Evolutionary conservation across 2,113 vertebrate genomes (phyloP).

Genomic region (Xiphophorus couchianus): DNA sequence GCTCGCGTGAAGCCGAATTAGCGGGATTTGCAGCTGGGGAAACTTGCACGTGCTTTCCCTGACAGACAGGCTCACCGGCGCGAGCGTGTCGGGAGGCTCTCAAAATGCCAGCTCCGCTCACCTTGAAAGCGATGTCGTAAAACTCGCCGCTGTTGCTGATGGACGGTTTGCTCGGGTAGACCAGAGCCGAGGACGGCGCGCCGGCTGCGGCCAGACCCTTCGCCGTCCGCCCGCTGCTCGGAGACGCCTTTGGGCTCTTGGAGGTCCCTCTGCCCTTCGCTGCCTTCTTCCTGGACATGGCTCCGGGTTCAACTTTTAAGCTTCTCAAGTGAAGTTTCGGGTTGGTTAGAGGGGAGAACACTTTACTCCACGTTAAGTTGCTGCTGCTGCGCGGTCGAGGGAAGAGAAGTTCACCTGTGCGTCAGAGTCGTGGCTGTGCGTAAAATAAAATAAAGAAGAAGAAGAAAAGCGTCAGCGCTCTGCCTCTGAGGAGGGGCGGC

Average conservation of each 20-base stretch:
- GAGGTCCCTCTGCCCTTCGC: conserved; percentile 77
- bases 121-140: conserved; percentile 93
- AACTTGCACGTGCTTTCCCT: not conserved
- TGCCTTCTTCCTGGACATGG: conserved; percentile 90
- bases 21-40: not conserved
- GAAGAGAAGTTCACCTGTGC: conserved; percentile 59
- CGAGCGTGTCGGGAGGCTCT: not conserved
- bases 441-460: conserved; percentile 11
- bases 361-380: conserved; percentile 7
- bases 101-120: conserved; percentile 57
- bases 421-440: conserved; percentile 58
- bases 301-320: not conserved
- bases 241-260: conserved; percentile 76
- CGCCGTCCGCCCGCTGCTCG: conserved; percentile 63
- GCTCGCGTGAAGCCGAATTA: not conserved
- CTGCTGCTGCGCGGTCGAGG: not conserved
- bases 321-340: not conserved
- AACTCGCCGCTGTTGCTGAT: conserved; percentile 90
- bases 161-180: conserved; percentile 82
- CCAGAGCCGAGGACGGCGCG: conserved; percentile 78
- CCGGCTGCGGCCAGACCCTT: conserved; percentile 63
- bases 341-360: not conserved
- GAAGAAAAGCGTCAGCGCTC: not conserved
- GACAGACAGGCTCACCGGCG: not conserved
- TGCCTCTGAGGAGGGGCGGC: not conserved